These are phyloP conservation scores for Drosophila yooni DNA, from an alignment of 2,888 invertebrate genomes.

Conservation along the genomic window DNA sequence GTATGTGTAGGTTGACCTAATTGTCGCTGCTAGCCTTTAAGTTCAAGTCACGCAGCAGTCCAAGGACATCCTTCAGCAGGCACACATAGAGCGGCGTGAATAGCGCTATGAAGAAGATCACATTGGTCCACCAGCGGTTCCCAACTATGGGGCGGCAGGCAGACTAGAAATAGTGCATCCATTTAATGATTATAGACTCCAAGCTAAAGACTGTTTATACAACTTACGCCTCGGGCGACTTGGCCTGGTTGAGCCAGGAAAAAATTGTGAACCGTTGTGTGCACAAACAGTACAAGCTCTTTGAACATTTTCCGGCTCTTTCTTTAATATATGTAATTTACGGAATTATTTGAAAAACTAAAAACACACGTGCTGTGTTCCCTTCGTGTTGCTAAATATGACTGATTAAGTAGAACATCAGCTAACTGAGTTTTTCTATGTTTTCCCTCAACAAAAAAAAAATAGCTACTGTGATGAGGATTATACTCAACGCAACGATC, in stretches of 20 bases:
- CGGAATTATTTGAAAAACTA: neutral
- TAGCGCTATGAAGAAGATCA: conserved; percentile 74
- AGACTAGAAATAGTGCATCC: conserved; percentile 3
- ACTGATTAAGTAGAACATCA: neutral
- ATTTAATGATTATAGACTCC: neutral
- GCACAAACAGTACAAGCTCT: conserved; percentile 58
- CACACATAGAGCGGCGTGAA: conserved; percentile 76
- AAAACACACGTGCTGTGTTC: neutral
- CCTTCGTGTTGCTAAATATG: conserved; percentile 38
- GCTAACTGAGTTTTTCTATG: conserved; percentile 29
- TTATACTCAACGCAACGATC: conserved; percentile 82
- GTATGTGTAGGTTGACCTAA: neutral
- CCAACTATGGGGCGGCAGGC: conserved; percentile 44
- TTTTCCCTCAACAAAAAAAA: neutral
- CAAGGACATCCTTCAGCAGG: conserved; percentile 64
- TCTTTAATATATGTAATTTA: neutral
- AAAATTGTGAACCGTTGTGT: conserved; percentile 46
- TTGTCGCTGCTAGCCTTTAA: conserved; percentile 38
- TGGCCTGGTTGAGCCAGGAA: conserved; percentile 45
- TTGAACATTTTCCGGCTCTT: conserved; percentile 56
- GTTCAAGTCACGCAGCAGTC: conserved; percentile 49
- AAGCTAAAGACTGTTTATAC: too few relatives aligned
- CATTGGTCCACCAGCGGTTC: conserved; percentile 55
- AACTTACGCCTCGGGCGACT: conserved; percentile 51
- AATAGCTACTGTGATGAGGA: conserved; percentile 84